phyloP scores from a whole-genome alignment of 1,140 invertebrate genomes.

The fruit fly (Drosophila melanogaster) region Release_6_plus_ISO1_MT NT_037436.4:6998501-6999000 shows the following conservation, averaged over 20 bases:
- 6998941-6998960: slow-evolving; percentile 24
- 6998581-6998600: slow-evolving; percentile 1
- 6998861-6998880: slow-evolving; percentile 72
- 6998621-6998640: slow-evolving; percentile 23
- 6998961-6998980: slow-evolving; percentile 7
- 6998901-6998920: slow-evolving; percentile 45
- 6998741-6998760: slow-evolving; percentile 14
- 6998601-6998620: background rate
- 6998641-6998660: slow-evolving; percentile 30
- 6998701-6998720: slow-evolving; percentile 16
- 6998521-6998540: slow-evolving; percentile 17
- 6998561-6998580: background rate
- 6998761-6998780: slow-evolving; percentile 29
- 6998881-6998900: slow-evolving; percentile 64
- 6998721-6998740: slow-evolving; percentile 32
- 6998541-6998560: background rate
- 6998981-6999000: slow-evolving; percentile 3
- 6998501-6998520: background rate
- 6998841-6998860: slow-evolving; percentile 72
- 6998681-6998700: slow-evolving; percentile 28
- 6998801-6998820: slow-evolving; percentile 12
- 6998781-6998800: slow-evolving; percentile 16
- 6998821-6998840: slow-evolving; percentile 36
- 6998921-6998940: slow-evolving; percentile 50
- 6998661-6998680: slow-evolving; percentile 42